Evolutionary conservation across 2,797 vertebrate genomes (phyloP).

Genomic region (Xyrichtys novacula): DNA sequence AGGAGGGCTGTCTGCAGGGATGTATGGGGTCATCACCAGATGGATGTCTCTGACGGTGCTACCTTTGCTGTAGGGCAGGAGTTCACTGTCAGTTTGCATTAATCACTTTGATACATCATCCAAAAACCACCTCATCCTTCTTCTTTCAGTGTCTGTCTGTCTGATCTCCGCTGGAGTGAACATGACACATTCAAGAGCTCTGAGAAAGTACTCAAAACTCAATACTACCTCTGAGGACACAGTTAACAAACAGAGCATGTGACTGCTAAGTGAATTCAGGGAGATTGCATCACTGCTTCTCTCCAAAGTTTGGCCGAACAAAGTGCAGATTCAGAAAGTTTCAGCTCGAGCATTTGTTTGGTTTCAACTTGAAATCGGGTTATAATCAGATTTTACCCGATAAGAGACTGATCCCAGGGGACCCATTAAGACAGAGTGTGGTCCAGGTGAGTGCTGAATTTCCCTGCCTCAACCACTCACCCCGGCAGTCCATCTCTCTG

Average conservation of each 20-base stretch:
- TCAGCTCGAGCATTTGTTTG: conserved; percentile 5
- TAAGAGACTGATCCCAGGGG: conserved; percentile 70
- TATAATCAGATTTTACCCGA: conserved; percentile 66
- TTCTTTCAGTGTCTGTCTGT: conserved; percentile 29
- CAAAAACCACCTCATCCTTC: conserved; percentile 38
- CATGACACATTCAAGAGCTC: conserved; percentile 27
- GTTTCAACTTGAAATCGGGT: conserved; percentile 53
- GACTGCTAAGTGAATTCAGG: conserved; percentile 6
- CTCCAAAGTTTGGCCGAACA: conserved; percentile 19
- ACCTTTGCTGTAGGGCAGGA: conserved; percentile 76
- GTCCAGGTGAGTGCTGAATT: conserved; percentile 62
- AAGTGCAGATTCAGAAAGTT: conserved; percentile 34
- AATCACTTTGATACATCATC: conserved; percentile 66
- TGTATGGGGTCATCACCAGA: conserved; percentile 77
- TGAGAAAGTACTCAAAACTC: conserved; percentile 10
- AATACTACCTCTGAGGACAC: not conserved
- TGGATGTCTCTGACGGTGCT: conserved; percentile 68
- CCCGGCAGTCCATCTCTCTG: conserved; percentile 41
- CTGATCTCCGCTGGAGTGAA: conserved; percentile 44
- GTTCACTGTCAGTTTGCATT: conserved; percentile 76
- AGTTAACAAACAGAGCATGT: conserved; percentile 4
- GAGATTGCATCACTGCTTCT: conserved; percentile 1
- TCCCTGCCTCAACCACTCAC: conserved; percentile 45
- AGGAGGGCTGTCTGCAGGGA: conserved; percentile 58
- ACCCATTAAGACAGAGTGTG: conserved; percentile 68